phyloP scores from a whole-genome alignment of 23 tunicate genomes.

The Trididemnum miniatum region DNA sequence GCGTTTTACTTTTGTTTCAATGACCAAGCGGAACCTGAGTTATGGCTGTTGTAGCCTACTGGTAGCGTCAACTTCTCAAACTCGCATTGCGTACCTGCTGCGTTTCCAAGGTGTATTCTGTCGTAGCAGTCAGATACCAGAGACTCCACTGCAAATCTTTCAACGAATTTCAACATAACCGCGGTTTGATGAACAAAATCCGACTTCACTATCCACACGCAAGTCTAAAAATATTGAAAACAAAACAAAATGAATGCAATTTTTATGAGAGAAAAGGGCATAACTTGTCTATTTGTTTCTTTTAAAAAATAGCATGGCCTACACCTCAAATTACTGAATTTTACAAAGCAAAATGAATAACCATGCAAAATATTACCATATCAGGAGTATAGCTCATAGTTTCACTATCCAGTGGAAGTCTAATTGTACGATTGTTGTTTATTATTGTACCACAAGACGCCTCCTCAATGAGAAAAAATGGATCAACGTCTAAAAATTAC shows the following conservation, averaged over 20 bases:
- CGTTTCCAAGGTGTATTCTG: neutral
- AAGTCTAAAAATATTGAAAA: conserved; percentile 10
- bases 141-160: conserved; percentile 1
- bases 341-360: neutral
- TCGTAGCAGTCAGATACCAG: neutral
- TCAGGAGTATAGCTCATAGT: neutral
- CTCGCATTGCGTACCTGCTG: too few relatives aligned
- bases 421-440: neutral
- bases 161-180: neutral
- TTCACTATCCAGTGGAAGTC: neutral
- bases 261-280: too few relatives aligned
- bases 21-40: too few relatives aligned
- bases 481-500: neutral
- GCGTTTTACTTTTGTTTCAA: too few relatives aligned
- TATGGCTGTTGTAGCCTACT: too few relatives aligned
- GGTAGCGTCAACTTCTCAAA: too few relatives aligned
- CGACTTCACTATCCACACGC: conserved; percentile 8
- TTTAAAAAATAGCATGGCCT: too few relatives aligned
- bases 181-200: neutral
- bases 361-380: conserved; percentile 3
- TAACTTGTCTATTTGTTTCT: too few relatives aligned
- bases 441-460: conserved; percentile 3
- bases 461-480: conserved; percentile 5
- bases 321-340: neutral
- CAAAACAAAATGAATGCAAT: too few relatives aligned